Evolutionary conservation across 2,797 vertebrate species (phyloP).

Genomic region (Acanthurus leucopareius): DNA sequence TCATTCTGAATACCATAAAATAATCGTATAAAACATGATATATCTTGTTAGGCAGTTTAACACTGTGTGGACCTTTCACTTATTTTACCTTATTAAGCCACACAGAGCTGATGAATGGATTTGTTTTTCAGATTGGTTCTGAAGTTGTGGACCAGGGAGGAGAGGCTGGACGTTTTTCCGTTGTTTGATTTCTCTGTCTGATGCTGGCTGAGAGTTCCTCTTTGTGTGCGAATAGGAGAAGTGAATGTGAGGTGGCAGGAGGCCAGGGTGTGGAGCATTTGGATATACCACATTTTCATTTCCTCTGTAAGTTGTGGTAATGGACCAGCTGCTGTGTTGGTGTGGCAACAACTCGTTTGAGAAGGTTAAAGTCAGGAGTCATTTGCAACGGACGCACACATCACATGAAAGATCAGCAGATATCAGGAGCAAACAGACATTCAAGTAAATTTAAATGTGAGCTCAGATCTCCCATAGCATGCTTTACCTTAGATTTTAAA

Average conservation of each 20-base stretch:
- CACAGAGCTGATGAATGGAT: background rate
- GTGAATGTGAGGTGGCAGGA: slow-evolving; percentile 74
- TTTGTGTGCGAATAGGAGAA: slow-evolving; percentile 78
- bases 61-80: background rate
- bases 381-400: background rate
- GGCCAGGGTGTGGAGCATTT: slow-evolving; percentile 64
- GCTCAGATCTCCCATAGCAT: background rate
- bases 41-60: background rate
- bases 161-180: slow-evolving; percentile 11
- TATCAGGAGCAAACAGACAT: no score
- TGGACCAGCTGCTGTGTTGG: slow-evolving; percentile 36
- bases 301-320: slow-evolving; percentile 69
- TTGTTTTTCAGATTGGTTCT: background rate
- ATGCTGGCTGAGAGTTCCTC: slow-evolving; percentile 62
- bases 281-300: slow-evolving; percentile 77
- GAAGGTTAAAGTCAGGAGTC: slow-evolving; percentile 44
- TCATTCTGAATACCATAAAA: background rate
- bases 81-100: slow-evolving; percentile 6
- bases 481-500: no score
- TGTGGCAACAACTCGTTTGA: slow-evolving; percentile 58
- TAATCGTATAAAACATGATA: background rate
- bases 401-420: background rate
- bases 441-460: background rate
- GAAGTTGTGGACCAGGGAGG: slow-evolving; percentile 18
- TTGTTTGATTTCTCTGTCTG: slow-evolving; percentile 50